Evolutionary conservation across 2,888 invertebrate genomes (phyloP), one percentile per base, ranked within the genome.

Genomic region (Polydesmus complanatus): DNA sequence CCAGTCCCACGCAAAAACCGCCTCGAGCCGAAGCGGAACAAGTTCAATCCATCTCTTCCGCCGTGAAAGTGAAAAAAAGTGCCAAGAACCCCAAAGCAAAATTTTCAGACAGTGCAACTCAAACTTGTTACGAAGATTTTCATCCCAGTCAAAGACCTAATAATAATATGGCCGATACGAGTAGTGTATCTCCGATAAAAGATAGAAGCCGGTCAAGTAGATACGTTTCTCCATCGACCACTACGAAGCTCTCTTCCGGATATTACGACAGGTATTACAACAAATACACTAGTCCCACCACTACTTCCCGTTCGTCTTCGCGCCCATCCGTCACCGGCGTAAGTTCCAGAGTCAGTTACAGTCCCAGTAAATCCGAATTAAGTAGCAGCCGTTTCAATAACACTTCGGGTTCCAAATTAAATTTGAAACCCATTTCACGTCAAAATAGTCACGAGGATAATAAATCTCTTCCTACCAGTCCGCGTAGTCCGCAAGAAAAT

Each of bases 211-310:
- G 14, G 37, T 37, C 37, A 37, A 37, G 37, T 14, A 50, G 58
- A 22, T 58, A 51, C 27, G 19, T 18, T 14, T n/a, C 23, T 21
- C 48, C 57, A 2, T 3, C 22, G 2, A 49, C n/a, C 2, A 55
- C 21, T 21, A 50, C 58, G 21, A 58, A 58, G 18, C 25, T 27
- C 2, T 47, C 50, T n/a, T 25, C 58, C 2, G 58, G 58, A 8
- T 58, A 58, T 50, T 58, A 58, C 14, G 58, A 58, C 26, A 50
- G 58, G 51, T 58, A 58, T 26, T 58, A 58, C 26, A 51, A 51
- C 5, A 49, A 47, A 11, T 58, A 58, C 5, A 58, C 58, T 11
- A 56, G 21, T 23, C 27, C 51, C 49, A 2, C 26, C 5, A 54
- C 22, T 3, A 11, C n/a, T 14, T 18, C 47, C 1, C 22, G 51